phyloP scores from a whole-genome alignment of 1,140 invertebrate species.

The Diploscapter pachys region DNA sequence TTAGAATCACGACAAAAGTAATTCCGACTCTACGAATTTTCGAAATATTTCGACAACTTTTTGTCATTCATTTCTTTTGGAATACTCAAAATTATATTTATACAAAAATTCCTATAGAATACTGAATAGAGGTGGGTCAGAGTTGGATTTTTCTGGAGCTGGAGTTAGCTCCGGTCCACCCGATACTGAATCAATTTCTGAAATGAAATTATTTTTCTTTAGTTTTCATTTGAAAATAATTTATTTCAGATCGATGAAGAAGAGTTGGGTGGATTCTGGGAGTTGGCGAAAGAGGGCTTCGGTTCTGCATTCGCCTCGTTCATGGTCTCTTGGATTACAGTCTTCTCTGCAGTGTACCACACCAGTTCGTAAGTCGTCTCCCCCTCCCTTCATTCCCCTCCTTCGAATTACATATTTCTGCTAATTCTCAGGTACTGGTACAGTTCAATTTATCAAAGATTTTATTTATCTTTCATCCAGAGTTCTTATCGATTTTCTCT shows the following conservation, averaged over 20 bases:
- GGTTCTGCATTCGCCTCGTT: constrained; percentile 57
- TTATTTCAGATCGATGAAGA: constrained; percentile 55
- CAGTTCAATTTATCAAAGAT: too few relatives aligned
- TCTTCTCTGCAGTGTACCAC: constrained; percentile 47
- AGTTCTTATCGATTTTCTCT: too few relatives aligned
- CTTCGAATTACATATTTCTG: not conserved
- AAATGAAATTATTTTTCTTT: constrained; percentile 7
- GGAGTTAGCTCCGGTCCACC: not conserved
- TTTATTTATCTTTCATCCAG: too few relatives aligned
- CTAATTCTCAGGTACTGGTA: too few relatives aligned
- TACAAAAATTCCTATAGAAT: too few relatives aligned
- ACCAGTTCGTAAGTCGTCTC: not conserved
- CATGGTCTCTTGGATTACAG: constrained; percentile 53
- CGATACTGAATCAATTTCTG: not conserved
- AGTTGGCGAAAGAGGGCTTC: constrained; percentile 56
- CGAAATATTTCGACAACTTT: too few relatives aligned
- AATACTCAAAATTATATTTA: too few relatives aligned
- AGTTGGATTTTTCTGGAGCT: too few relatives aligned
- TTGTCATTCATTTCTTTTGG: too few relatives aligned
- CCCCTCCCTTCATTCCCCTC: constrained; percentile 11
- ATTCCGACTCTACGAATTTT: too few relatives aligned
- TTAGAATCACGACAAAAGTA: not conserved
- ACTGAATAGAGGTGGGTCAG: not conserved
- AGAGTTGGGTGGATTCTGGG: constrained; percentile 56
- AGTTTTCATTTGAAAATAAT: not conserved